phyloP scores from a whole-genome alignment of 2,113 vertebrate species.

The Neolamprologus ventralis region DNA sequence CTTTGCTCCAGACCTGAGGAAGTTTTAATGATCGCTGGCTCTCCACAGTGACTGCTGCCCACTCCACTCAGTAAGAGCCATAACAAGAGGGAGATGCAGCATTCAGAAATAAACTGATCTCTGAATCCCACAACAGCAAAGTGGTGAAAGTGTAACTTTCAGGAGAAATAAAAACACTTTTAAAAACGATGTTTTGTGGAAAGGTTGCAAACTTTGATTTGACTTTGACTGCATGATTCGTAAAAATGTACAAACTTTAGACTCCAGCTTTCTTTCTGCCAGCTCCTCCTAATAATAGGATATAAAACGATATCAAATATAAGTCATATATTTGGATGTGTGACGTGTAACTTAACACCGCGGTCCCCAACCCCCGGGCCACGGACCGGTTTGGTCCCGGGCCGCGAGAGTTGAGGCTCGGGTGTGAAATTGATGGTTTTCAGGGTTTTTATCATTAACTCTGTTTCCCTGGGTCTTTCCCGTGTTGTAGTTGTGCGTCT shows the following conservation, averaged over 20 bases:
- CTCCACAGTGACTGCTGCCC: not conserved
- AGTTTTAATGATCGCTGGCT: not conserved
- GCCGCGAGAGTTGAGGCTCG: fast-evolving
- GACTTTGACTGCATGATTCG: not conserved
- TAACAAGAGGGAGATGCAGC: not conserved
- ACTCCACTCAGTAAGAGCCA: not conserved
- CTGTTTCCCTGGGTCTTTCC: not conserved
- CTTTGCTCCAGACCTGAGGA: not conserved
- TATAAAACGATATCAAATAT: not conserved
- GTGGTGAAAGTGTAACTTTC: not conserved
- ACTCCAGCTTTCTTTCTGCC: not conserved
- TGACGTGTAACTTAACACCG: not conserved
- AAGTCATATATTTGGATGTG: not conserved
- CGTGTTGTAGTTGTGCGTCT: not conserved
- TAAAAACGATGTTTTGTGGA: not conserved
- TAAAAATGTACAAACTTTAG: not conserved
- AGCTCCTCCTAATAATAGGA: not conserved
- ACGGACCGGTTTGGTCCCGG: not conserved
- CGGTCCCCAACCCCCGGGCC: not conserved
- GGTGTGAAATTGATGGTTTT: not conserved
- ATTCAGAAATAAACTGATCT: not conserved
- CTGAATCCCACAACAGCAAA: not conserved
- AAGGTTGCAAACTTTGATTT: not conserved
- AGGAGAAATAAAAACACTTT: not conserved
- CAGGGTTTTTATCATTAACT: not conserved